These are phyloP conservation scores for Drosophila formosana DNA, from an alignment of 2,888 invertebrate genomes.

Conservation along the genomic window DNA sequence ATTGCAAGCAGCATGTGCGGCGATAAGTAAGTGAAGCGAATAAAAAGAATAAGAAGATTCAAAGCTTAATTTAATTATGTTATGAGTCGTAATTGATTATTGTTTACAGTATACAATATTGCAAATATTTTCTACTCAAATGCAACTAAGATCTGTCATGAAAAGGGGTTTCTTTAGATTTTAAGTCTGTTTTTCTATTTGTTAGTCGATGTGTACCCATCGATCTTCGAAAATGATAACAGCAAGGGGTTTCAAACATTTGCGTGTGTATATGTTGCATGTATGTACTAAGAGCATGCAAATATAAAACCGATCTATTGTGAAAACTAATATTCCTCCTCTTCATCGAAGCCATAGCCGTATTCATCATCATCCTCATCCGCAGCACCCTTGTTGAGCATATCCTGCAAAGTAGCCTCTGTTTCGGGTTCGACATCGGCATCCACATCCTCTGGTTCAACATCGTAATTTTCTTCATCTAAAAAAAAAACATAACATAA, in stretches of 20 bases:
- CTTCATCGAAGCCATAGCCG: conserved; percentile 90
- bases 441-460: conserved; percentile 66
- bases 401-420: conserved; percentile 87
- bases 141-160: no score
- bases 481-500: background rate
- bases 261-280: background rate
- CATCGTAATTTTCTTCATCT: conserved; percentile 82
- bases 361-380: conserved; percentile 89
- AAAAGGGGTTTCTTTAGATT: no score
- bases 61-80: conserved; percentile 60
- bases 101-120: conserved; percentile 17
- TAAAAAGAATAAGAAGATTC: conserved; percentile 8
- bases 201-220: no score
- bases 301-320: conserved; percentile 4
- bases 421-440: conserved; percentile 83
- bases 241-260: background rate
- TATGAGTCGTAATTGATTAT: conserved; percentile 44
- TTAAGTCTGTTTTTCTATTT: no score
- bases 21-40: conserved; percentile 13
- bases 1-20: conserved; percentile 51
- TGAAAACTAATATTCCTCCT: conserved; percentile 86
- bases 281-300: background rate
- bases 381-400: conserved; percentile 87
- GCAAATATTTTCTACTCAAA: background rate
- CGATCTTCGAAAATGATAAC: no score